Evolutionary conservation across 2,113 vertebrate genomes (phyloP).

Genomic region (Synodontis membranacea): DNA sequence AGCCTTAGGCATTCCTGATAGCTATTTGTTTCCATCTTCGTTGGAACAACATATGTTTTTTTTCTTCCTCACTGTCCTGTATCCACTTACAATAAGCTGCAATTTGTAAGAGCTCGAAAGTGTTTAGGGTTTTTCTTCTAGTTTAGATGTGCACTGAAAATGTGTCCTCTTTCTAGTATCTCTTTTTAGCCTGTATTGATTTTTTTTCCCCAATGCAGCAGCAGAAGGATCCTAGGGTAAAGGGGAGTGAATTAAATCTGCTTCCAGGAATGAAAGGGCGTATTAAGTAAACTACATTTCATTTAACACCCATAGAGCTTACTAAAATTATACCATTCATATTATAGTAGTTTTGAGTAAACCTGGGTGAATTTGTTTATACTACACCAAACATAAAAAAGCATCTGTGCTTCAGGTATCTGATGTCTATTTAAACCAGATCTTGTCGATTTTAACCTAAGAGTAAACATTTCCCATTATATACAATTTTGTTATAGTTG

Average conservation of each 20-base stretch:
- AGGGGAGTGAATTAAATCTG: conserved; percentile 61
- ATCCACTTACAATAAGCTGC: conserved; percentile 29
- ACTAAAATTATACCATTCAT: conserved; percentile 68
- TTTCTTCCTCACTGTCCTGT: conserved; percentile 22
- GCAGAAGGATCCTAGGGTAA: conserved; percentile 71
- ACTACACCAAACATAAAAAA: conserved; percentile 50
- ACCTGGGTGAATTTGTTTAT: conserved; percentile 65
- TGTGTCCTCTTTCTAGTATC: conserved; percentile 51
- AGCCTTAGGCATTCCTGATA: conserved; percentile 15
- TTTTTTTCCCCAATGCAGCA: conserved; percentile 67
- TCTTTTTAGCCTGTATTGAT: conserved; percentile 64
- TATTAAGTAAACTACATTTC: conserved; percentile 65
- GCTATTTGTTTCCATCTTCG: conserved; percentile 44
- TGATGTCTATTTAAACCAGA: neutral
- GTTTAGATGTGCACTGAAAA: conserved; percentile 37
- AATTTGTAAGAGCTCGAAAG: conserved; percentile 8
- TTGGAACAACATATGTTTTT: conserved; percentile 43
- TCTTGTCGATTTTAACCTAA: neutral
- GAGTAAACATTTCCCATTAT: neutral
- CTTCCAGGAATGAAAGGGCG: conserved; percentile 67
- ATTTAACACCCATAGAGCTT: conserved; percentile 60
- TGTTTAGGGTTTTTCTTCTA: neutral
- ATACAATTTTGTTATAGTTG: neutral
- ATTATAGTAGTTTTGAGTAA: conserved; percentile 60
- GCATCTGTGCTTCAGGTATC: conserved; percentile 15